These are phyloP conservation scores for Lepidocyrtoides sp. DNA, from an alignment of 2,888 invertebrate genomes.

Conservation along the genomic window DNA sequence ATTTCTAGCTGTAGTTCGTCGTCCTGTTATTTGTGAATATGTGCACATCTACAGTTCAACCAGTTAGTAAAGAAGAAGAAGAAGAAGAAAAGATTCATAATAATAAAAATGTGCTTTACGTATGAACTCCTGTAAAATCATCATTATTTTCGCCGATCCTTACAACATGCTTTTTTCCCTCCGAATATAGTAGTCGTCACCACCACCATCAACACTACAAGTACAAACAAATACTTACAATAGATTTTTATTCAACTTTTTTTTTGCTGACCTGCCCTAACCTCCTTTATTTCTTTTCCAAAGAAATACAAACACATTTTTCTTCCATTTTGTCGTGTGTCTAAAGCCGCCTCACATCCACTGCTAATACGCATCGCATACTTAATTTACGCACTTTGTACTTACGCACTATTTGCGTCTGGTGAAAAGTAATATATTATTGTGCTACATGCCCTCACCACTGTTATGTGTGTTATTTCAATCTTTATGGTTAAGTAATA, in stretches of 20 bases:
- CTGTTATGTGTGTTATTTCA: conserved; percentile 38
- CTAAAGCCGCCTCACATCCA: too few species aligned
- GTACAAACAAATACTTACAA: conserved; percentile 8
- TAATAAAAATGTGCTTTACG: conserved; percentile 55
- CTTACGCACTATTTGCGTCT: not conserved
- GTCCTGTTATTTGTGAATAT: conserved; percentile 15
- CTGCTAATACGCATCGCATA: not conserved
- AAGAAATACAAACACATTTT: conserved; percentile 22
- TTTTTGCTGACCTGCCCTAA: conserved; percentile 73
- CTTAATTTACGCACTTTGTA: not conserved
- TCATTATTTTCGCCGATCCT: conserved; percentile 41
- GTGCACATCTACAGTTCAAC: conserved; percentile 13
- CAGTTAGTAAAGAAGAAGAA: conserved; percentile 22
- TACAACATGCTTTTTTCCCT: not conserved
- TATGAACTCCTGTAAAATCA: conserved; percentile 55
- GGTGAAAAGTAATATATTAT: conserved; percentile 22
- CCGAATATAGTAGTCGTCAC: not conserved
- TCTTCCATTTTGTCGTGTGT: too few species aligned
- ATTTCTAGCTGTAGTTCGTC: not conserved
- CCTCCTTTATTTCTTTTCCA: conserved; percentile 44
- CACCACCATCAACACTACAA: conserved; percentile 59
- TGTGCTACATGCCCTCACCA: not conserved
- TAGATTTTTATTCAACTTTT: conserved; percentile 46
- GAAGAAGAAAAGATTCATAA: conserved; percentile 30
- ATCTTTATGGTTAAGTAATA: conserved; percentile 73